A percentile compares a stretch with the other conserved stretches of the same genome.
Conservation (phyloP, 2,888 invertebrate genomes). For the Alsophila aescularia region DNA sequence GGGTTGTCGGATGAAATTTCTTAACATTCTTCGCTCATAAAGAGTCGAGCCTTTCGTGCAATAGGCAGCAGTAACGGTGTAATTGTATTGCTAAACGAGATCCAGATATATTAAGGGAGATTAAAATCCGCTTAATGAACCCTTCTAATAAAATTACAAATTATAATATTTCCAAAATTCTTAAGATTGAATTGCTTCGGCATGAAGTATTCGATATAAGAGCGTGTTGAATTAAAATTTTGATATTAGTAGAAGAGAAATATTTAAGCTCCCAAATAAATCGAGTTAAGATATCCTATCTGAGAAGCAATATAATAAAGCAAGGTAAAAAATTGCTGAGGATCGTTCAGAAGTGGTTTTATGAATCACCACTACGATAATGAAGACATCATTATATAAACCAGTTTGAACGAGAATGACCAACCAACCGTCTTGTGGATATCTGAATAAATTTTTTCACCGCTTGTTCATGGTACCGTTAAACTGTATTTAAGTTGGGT, state of each 20-base stretch:
- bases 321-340: slow-evolving; percentile 46
- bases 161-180: slow-evolving; percentile 58
- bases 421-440: slow-evolving; percentile 39
- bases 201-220: slow-evolving; percentile 26
- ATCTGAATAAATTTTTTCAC: slow-evolving; percentile 12
- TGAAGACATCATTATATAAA: slow-evolving; percentile 77
- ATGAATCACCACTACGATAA: slow-evolving; percentile 68
- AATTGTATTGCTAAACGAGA: slow-evolving; percentile 78
- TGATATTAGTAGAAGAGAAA: slow-evolving; percentile 22
- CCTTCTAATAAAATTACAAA: slow-evolving; percentile 60
- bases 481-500: background rate
- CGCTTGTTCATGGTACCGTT: slow-evolving; percentile 5
- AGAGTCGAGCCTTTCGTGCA: slow-evolving; percentile 78
- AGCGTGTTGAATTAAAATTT: slow-evolving; percentile 30
- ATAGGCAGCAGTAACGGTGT: slow-evolving; percentile 80
- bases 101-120: slow-evolving; percentile 76
- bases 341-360: slow-evolving; percentile 51
- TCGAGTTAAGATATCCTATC: slow-evolving; percentile 6
- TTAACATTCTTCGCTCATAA: slow-evolving; percentile 81
- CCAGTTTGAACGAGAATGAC: slow-evolving; percentile 66
- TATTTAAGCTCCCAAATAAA: slow-evolving; percentile 7
- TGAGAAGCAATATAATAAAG: slow-evolving; percentile 13
- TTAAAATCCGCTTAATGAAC: slow-evolving; percentile 77
- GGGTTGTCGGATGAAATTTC: slow-evolving; percentile 84
- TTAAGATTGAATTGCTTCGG: slow-evolving; percentile 41